Conservation (phyloP, 1,140 invertebrate species). For the Orius laevigatus region DNA sequence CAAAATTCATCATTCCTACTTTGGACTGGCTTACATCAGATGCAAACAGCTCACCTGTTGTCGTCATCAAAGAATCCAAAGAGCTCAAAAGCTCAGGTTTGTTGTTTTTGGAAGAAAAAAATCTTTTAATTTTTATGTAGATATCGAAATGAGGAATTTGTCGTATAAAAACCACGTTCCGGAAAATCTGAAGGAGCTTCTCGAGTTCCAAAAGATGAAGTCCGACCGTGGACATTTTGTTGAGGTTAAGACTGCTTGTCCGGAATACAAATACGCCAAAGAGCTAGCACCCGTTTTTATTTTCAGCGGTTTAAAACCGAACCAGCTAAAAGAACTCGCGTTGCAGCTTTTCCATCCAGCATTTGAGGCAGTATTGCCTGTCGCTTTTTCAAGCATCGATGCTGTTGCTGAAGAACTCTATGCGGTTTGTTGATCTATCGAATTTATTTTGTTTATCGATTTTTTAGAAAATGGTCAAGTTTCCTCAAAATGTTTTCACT, state of each 20-base stretch:
- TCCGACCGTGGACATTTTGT: neutral
- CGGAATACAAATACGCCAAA: neutral
- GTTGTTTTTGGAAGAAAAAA: too few species aligned
- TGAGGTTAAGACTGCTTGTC: neutral
- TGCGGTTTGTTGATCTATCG: too few species aligned
- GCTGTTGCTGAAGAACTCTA: conserved; percentile 1
- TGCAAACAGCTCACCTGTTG: too few species aligned
- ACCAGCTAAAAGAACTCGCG: neutral
- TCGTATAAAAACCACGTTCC: too few species aligned
- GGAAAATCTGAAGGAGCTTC: too few species aligned
- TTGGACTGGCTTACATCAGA: too few species aligned
- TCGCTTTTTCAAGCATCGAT: neutral
- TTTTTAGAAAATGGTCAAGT: neutral
- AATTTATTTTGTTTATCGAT: neutral
- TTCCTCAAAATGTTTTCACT: conserved; percentile 13
- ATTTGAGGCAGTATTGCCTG: neutral
- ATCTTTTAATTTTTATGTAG: too few species aligned
- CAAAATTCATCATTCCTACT: too few species aligned
- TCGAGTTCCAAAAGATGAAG: neutral
- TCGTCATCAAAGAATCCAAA: too few species aligned
- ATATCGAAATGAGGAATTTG: too few species aligned
- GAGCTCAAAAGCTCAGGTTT: too few species aligned
- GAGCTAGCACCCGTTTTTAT: conserved; percentile 2
- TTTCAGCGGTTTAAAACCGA: neutral
- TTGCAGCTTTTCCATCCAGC: conserved; percentile 1